Conservation (phyloP, 2,888 invertebrate species). For the Lutraria lutraria region DNA sequence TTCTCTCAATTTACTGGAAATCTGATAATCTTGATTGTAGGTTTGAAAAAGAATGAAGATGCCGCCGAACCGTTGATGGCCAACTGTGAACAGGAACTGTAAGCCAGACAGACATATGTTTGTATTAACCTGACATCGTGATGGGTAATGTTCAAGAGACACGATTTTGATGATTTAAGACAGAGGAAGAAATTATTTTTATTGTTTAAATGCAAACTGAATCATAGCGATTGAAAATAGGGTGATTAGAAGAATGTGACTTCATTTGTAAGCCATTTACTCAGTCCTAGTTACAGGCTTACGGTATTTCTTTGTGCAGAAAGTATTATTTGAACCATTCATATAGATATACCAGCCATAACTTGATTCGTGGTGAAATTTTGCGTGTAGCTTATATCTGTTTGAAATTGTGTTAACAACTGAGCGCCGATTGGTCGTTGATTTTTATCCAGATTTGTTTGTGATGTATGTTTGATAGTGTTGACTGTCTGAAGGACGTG, state of each 20-base stretch:
- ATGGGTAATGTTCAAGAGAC: background rate
- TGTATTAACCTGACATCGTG: background rate
- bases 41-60: conserved; percentile 68
- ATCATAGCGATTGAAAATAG: background rate
- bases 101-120: background rate
- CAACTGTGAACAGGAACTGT: conserved; percentile 65
- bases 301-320: too few species aligned
- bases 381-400: too few species aligned
- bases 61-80: conserved; percentile 72
- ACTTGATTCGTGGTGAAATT: too few species aligned
- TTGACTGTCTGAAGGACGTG: too few species aligned
- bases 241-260: background rate
- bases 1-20: too few species aligned
- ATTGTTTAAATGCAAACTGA: background rate
- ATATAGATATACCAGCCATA: too few species aligned
- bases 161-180: background rate
- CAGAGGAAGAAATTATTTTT: background rate
- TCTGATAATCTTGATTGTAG: conserved; percentile 42
- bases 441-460: too few species aligned
- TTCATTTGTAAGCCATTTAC: background rate
- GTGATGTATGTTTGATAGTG: too few species aligned
- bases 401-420: too few species aligned
- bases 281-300: too few species aligned
- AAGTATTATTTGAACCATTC: too few species aligned
- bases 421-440: too few species aligned